phyloP scores from a whole-genome alignment of 1,140 invertebrate genomes.

The Anthonomus grandis region DNA sequence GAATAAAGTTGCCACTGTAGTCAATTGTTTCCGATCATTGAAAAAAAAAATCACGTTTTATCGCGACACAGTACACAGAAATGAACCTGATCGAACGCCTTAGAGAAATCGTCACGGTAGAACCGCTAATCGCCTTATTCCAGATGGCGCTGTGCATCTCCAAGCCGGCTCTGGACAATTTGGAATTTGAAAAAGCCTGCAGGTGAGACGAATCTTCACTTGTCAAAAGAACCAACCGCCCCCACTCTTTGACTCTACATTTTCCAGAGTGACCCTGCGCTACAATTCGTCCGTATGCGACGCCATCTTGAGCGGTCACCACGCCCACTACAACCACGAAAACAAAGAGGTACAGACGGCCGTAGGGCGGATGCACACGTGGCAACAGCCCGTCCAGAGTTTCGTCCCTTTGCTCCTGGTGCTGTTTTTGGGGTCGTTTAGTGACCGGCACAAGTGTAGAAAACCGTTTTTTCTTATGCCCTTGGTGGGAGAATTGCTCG shows the following conservation, averaged over 20 bases:
- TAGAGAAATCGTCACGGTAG: slow-evolving; percentile 41
- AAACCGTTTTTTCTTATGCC: slow-evolving; percentile 37
- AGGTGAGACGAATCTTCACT: slow-evolving; percentile 6
- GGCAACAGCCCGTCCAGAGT: slow-evolving; percentile 40
- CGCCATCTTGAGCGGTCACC: slow-evolving; percentile 51
- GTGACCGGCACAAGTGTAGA: slow-evolving; percentile 56
- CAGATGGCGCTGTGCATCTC: slow-evolving; percentile 36
- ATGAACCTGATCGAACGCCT: slow-evolving; percentile 29
- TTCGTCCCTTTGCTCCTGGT: slow-evolving; percentile 54
- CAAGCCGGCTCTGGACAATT: slow-evolving; percentile 37
- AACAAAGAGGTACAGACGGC: slow-evolving; percentile 39
- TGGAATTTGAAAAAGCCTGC: slow-evolving; percentile 45
- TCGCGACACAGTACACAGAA: too few relatives aligned
- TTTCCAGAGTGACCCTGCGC: slow-evolving; percentile 27
- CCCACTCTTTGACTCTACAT: neutral
- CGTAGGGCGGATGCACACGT: slow-evolving; percentile 38
- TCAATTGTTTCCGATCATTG: too few relatives aligned
- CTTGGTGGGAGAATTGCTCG: slow-evolving; percentile 40
- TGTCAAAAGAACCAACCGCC: neutral
- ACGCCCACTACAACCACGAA: slow-evolving; percentile 21
- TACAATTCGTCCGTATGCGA: slow-evolving; percentile 29
- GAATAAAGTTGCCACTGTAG: too few relatives aligned
- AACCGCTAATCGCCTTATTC: slow-evolving; percentile 42
- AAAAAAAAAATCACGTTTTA: too few relatives aligned
- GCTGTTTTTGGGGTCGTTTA: slow-evolving; percentile 60